Evolutionary conservation across 2,113 vertebrate genomes (phyloP), one percentile per base, ranked within the genome.

Genomic region (Thunnus maccoyii): DNA sequence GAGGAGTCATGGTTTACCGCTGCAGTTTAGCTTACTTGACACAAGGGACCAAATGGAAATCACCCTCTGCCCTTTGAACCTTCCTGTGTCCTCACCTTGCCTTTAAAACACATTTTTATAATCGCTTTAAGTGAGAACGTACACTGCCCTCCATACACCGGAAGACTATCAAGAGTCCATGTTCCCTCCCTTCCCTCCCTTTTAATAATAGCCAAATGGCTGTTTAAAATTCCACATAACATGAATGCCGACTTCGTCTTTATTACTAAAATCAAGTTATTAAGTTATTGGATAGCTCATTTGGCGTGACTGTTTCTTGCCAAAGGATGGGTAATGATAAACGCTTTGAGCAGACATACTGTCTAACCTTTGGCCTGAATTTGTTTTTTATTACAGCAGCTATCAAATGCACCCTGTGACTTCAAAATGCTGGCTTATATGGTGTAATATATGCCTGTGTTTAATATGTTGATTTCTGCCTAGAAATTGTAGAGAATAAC

Each of bases 251-350:
- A 50, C 65, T 67, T 44, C 47, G 22, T 22, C 27, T 22, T 86
- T 67, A 74, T 78, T 71, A 60, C 65, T 72, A 17, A 30, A 63
- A 73, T 76, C 0, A 63, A 69, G 10, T 32, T 30, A 30, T 1
- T 41, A 41, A 58, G 22, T 2, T 76, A n/a, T 50, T 65, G 16
- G 50, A 65, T 27, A 46, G 20, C n/a, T 47, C n/a, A 14, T 25
- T 78, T 25, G 22, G 2, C 25, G 3, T 16, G 20, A 32, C 22
- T 55, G 5, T 18, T 60, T 78, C 1, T 10, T 76, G 46, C 44
- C 65, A 63, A 52, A 84, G 57, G 8, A 64, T 60, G 47, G 46
- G 18, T 56, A 76, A 56, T 70, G 55, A 77, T 66, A 52, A 89
- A 76, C 1, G 6, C 61, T 52, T 27, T 55, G 17, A 46, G 11